phyloP scores from a whole-genome alignment of 2,113 vertebrate species.

The Ornithorhynchus anatinus region DNA sequence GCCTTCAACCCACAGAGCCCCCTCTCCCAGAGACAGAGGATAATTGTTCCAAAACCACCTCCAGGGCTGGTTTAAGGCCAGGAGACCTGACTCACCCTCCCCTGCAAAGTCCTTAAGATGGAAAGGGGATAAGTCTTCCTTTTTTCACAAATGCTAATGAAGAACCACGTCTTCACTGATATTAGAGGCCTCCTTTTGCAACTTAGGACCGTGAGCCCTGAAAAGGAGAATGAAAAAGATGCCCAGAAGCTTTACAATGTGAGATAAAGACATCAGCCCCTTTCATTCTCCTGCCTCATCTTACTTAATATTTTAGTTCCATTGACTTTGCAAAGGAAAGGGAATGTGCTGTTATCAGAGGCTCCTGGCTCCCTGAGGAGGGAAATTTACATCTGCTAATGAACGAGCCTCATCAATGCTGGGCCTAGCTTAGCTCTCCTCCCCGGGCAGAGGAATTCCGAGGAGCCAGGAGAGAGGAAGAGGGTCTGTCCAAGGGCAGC shows the following conservation, averaged over 20 bases:
- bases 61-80: background rate
- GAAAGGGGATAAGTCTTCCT: conserved; percentile 7
- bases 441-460: background rate
- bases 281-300: conserved; percentile 12
- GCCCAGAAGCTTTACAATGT: background rate
- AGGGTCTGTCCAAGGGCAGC: background rate
- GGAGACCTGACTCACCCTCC: background rate
- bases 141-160: conserved; percentile 20
- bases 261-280: conserved; percentile 15
- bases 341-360: background rate
- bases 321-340: background rate
- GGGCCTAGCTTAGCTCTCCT: background rate
- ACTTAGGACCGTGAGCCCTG: conserved; percentile 16
- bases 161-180: background rate
- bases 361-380: background rate
- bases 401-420: background rate
- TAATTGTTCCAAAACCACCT: background rate
- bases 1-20: too few species aligned
- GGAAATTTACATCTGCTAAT: conserved; percentile 19
- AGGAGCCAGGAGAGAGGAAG: background rate
- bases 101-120: conserved; percentile 1
- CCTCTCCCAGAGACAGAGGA: too few species aligned
- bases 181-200: background rate
- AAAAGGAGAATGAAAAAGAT: conserved; percentile 9
- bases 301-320: conserved; percentile 16